Conservation (phyloP, 2,797 vertebrate species). For the Petrocephalus schoutedeni region DNA sequence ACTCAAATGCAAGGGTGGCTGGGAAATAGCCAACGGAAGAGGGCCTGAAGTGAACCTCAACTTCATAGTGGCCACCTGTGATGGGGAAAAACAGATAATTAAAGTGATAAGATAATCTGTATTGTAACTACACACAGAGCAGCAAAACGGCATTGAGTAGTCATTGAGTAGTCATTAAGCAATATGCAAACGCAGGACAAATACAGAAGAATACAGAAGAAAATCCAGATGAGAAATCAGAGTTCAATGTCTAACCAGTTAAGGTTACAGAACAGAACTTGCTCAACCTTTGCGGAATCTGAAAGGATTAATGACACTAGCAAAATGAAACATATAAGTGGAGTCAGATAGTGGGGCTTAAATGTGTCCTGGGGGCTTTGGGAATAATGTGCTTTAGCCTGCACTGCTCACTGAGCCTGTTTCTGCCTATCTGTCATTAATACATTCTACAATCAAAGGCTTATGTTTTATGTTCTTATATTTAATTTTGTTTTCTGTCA, state of each 20-base stretch:
- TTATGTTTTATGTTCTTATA: neutral
- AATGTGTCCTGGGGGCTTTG: neutral
- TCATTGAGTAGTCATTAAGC: neutral
- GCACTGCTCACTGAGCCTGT: neutral
- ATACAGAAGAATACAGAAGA: neutral
- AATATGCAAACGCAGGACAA: neutral
- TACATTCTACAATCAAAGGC: neutral
- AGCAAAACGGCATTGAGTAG: neutral
- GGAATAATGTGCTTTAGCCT: neutral
- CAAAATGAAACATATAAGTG: neutral
- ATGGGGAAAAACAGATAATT: neutral
- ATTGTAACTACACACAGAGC: neutral
- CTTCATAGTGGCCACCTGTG: conserved; percentile 62
- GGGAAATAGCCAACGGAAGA: conserved; percentile 67
- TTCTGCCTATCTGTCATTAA: neutral
- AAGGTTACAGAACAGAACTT: neutral
- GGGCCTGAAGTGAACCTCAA: conserved; percentile 61
- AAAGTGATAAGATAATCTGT: neutral
- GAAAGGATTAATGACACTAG: neutral
- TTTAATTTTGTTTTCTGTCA: neutral
- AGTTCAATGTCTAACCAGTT: neutral
- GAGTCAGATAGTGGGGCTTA: neutral
- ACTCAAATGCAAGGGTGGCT: conserved; percentile 67
- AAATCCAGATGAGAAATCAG: neutral
- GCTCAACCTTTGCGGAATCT: neutral